Evolutionary conservation across 2,113 vertebrate genomes (phyloP), one percentile per base, ranked within the genome.

Genomic region (Siniperca chuatsi): DNA sequence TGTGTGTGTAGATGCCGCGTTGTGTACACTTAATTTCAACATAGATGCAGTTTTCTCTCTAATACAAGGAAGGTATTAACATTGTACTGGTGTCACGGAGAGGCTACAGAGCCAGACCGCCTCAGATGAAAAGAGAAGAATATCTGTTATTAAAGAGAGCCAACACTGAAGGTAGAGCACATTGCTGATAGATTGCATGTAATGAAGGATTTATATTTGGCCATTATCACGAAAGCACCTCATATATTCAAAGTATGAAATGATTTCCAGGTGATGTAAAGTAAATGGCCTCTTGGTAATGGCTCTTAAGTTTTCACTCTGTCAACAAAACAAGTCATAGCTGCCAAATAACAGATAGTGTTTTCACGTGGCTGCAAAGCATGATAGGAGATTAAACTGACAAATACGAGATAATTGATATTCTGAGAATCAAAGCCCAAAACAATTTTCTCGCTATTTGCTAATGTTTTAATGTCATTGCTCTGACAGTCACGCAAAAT

Each of bases 191-290:
- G 74, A 89, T 81, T 75, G 78, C 44, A 25, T 78, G 72, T 84
- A 81, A 89, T 92, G 86, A 89, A 85, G 75, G 74, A 90, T 88
- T 85, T 84, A 87, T 86, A 73, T 87, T 82, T 83, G 75, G 77
- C 75, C 80, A 64, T 90, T 86, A 91, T 91, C 50, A 74, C 82
- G 77, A 52, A 83, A 89, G 75, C 67, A 76, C 83, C 55, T 78
- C 71, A 61, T 73, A 83, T 89, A 80, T 87, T 89, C 57, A 84
- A 83, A 90, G 78, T 66, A 90, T 92, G 74, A 78, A 90, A 88
- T 88, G 42, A 92, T 90, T 82, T 82, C 80, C 35, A 77, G 66
- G 68, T 71, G 78, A 85, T 89, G 79, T 88, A 76, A 87, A 73
- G 40, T 61, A 82, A 92, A 89, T 79, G 65, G 48, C 62, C 80